phyloP scores from a whole-genome alignment of 2,888 invertebrate species.

The Anorthoa munda region DNA sequence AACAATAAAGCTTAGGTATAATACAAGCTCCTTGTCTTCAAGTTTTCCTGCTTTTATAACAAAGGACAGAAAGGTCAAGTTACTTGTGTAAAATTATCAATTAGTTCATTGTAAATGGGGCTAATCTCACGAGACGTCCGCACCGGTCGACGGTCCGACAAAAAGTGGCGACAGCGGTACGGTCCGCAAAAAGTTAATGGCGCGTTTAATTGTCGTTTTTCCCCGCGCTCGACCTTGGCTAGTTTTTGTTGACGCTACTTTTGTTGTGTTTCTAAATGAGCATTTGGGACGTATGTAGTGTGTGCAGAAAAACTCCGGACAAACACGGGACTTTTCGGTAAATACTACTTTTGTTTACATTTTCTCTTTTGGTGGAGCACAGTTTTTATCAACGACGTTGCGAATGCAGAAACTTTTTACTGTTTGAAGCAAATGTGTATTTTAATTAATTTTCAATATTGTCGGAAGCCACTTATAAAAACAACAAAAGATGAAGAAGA shows the following conservation, averaged over 20 bases:
- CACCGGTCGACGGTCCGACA: slow-evolving; percentile 35
- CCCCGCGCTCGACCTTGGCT: slow-evolving; percentile 64
- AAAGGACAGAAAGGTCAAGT: slow-evolving; percentile 22
- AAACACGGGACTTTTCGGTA: slow-evolving; percentile 19
- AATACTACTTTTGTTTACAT: slow-evolving; percentile 29
- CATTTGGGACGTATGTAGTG: slow-evolving; percentile 19
- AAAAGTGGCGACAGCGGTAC: slow-evolving; percentile 64
- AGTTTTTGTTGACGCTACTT: slow-evolving; percentile 68
- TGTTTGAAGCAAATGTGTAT: slow-evolving; percentile 5
- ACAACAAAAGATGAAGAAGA: neutral
- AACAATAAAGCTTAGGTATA: slow-evolving; percentile 2
- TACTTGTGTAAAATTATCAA: slow-evolving; percentile 46
- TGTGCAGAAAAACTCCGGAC: slow-evolving; percentile 20
- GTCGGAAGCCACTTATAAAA: neutral
- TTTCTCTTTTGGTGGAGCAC: slow-evolving; percentile 4
- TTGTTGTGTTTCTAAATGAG: slow-evolving; percentile 58
- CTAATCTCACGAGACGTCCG: slow-evolving; percentile 45
- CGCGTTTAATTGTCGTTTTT: slow-evolving; percentile 76
- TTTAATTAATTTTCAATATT: neutral
- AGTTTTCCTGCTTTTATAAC: neutral
- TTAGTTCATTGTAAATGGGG: slow-evolving; percentile 43
- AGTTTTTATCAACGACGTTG: neutral
- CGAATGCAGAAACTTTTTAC: neutral
- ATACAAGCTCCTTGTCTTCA: neutral
- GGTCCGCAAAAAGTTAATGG: slow-evolving; percentile 74